Base-by-base conservation (phyloP, 2,797 vertebrate species). In the Nasua narica region DNA sequence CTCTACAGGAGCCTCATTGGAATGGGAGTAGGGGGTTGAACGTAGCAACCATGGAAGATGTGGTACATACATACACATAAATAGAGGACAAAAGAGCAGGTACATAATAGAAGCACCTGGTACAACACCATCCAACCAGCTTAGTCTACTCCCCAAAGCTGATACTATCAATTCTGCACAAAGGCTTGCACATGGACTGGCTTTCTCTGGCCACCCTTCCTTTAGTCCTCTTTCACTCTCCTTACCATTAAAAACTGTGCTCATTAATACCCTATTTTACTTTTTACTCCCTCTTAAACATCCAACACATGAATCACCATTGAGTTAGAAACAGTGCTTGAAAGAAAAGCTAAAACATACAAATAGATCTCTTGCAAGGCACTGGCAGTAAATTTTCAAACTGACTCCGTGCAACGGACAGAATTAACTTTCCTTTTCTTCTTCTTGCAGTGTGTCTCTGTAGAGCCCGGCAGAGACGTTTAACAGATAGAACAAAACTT, bases 391-490 rank as follows among this genome's bases (percentile, higher is more conserved):
- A 94, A 95, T 78, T 97, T 97, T 95, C 87, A 95, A 92, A 96
- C 92, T 94, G 94, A 83, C 74, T 78, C 50, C 29, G 46, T 65
- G 58, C 87, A 62, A 87, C n/a, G 10, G 93, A 60, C 77, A 94
- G 74, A 95, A 97, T 96, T 97, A 91, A 95, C 67, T 92, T 97
- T 67, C 77, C 62, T 90, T 96, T 95, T 92, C 79, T 96, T 96
- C 87, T 92, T 70, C 92, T 95, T 52, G 58, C 93, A 95, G 43
- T 25, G 29, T 74, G 79, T 95, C 92, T 97, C 92, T 94, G 62
- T 81, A 93, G 93, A 90, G 78, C 54, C 88, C 96, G 90, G 87
- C 92, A 97, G 72, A 90, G 35, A 96, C 32, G 74, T 95, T 97
- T 85, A 95, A 84, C 62, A 87, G 91, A 93, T 52, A 94, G 92